Percentiles rank a stretch among this genome's conserved stretches.
Conservation (phyloP, 1,140 invertebrate species). For the Cotesia chilonis region DNA sequence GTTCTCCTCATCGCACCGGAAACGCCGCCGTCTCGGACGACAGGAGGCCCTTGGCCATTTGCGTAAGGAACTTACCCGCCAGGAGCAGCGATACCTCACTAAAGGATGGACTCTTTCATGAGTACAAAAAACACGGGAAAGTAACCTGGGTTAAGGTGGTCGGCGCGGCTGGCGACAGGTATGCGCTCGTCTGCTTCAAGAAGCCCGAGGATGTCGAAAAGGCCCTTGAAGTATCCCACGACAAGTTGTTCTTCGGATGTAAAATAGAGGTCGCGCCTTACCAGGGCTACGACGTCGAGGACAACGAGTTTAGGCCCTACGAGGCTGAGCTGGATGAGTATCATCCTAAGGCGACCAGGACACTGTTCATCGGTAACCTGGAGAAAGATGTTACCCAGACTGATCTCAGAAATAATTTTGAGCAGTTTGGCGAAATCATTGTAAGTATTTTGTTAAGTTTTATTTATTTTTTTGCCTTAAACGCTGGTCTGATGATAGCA, state of each 20-base stretch:
- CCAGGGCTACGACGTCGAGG: constrained; percentile 85
- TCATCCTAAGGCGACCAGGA: constrained; percentile 91
- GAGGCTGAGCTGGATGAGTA: constrained; percentile 95
- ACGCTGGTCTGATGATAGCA: too few species aligned
- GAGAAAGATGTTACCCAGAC: constrained; percentile 92
- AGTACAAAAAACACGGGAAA: constrained; percentile 98
- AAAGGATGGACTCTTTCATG: constrained; percentile 96
- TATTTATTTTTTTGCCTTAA: constrained; percentile 32
- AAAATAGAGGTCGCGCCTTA: constrained; percentile 92
- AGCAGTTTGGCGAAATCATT: constrained; percentile 95
- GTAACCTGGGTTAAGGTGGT: constrained; percentile 93
- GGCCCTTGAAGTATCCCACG: constrained; percentile 92
- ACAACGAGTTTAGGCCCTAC: constrained; percentile 90
- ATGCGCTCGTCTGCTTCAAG: constrained; percentile 92
- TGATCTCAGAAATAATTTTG: constrained; percentile 90
- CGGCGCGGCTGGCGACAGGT: constrained; percentile 81
- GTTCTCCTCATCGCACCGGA: constrained; percentile 58
- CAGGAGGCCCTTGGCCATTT: constrained; percentile 84
- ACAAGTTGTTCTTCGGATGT: constrained; percentile 95
- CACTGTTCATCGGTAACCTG: constrained; percentile 89
- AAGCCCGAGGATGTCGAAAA: constrained; percentile 96
- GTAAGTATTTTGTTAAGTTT: constrained; percentile 67
- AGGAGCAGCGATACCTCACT: constrained; percentile 91
- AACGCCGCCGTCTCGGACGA: constrained; percentile 70
- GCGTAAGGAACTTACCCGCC: constrained; percentile 88